These are phyloP conservation scores for Eucriotettix oculatus DNA, from an alignment of 2,888 invertebrate species.

Conservation along the genomic window DNA sequence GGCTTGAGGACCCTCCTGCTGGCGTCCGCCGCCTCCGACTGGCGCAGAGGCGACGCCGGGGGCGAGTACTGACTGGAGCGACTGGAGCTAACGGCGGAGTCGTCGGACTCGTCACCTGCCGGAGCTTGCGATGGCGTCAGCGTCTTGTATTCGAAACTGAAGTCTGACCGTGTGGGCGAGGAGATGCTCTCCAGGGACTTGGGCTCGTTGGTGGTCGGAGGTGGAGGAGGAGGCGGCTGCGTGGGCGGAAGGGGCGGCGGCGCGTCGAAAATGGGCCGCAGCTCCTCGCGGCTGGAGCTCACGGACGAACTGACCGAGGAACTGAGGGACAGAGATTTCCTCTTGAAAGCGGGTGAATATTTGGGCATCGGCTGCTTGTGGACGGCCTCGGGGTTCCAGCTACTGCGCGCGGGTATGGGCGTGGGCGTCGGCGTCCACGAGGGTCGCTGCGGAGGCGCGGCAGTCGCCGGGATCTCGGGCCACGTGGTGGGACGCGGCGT, in stretches of 20 bases:
- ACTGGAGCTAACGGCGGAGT: constrained; percentile 74
- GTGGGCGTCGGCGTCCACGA: constrained; percentile 18
- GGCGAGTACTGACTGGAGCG: constrained; percentile 65
- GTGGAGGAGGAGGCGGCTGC: constrained; percentile 13
- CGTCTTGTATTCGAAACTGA: neutral
- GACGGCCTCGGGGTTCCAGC: no score
- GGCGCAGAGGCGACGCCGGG: constrained; percentile 50
- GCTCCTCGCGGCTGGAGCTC: constrained; percentile 18
- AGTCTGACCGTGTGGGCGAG: constrained; percentile 32
- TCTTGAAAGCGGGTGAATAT: constrained; percentile 68
- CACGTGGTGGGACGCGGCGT: no score
- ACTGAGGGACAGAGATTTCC: constrained; percentile 45
- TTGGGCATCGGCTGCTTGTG: constrained; percentile 36
- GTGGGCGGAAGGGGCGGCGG: constrained; percentile 7
- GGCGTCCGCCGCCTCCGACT: constrained; percentile 41
- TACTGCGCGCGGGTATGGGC: constrained; percentile 18
- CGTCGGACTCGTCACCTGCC: constrained; percentile 39
- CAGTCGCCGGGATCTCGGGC: no score
- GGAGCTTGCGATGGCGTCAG: constrained; percentile 62
- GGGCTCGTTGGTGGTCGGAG: constrained; percentile 22
- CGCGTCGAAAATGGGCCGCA: constrained; percentile 14
- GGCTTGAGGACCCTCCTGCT: constrained; percentile 52
- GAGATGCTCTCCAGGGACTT: constrained; percentile 40
- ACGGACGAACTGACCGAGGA: constrained; percentile 18
- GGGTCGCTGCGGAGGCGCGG: no score